Evolutionary conservation across 53 echinoderm and acorn worm species (phyloP).

Genomic region (Astropecten irregularis): DNA sequence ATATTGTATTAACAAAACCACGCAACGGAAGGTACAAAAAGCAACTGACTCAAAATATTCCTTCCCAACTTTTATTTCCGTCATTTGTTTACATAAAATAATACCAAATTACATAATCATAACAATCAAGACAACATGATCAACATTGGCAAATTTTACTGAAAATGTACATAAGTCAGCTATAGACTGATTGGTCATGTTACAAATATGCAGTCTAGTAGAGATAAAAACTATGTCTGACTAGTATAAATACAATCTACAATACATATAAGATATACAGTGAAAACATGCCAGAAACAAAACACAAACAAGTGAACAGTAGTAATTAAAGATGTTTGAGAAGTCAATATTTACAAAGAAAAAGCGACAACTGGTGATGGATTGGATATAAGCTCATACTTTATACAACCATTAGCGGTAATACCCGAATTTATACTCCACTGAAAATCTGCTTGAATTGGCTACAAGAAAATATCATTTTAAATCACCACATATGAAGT

Average conservation of each 20-base stretch:
- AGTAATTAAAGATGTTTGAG: neutral
- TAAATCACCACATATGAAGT: neutral
- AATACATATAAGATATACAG: neutral
- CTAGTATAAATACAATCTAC: neutral
- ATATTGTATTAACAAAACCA: too few relatives aligned
- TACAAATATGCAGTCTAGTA: neutral
- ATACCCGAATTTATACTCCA: too few relatives aligned
- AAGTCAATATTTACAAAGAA: too few relatives aligned
- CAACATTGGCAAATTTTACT: slow-evolving; percentile 13
- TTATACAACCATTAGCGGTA: too few relatives aligned
- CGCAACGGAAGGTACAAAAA: too few relatives aligned
- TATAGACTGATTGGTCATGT: neutral
- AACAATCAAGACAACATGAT: slow-evolving; percentile 2
- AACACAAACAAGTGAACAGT: neutral
- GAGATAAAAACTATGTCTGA: neutral
- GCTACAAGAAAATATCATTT: too few relatives aligned
- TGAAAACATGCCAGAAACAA: neutral
- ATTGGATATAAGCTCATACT: too few relatives aligned
- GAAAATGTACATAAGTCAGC: slow-evolving; percentile 15
- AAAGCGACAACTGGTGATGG: too few relatives aligned
- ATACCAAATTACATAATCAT: neutral
- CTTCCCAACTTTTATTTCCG: neutral
- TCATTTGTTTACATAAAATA: slow-evolving; percentile 43
- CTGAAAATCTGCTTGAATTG: neutral
- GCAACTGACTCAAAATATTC: too few relatives aligned